Percentiles rank a stretch among this genome's conserved stretches.
Conservation (phyloP, 1,140 invertebrate genomes). For the Stegodyphus dumicola region DNA sequence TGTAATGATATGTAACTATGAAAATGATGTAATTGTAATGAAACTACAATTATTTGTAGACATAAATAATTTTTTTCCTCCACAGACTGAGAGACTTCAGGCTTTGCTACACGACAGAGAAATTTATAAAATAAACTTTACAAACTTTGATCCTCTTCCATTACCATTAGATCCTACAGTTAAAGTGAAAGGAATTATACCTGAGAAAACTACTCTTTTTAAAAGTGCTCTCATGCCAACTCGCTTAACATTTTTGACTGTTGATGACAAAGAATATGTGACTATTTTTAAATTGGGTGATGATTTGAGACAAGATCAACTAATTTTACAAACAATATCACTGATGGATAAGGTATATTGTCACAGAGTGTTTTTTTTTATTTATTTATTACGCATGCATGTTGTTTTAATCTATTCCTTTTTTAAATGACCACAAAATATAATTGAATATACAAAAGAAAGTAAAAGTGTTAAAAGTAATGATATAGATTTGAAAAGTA, state of each 20-base stretch:
- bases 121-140: conserved; percentile 88
- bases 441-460: too few species aligned
- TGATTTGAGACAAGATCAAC: conserved; percentile 97
- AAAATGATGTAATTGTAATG: too few species aligned
- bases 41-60: background rate
- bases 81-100: conserved; percentile 84
- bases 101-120: conserved; percentile 83
- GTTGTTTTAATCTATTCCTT: background rate
- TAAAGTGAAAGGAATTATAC: conserved; percentile 88
- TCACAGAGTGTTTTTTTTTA: background rate
- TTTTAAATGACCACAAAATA: background rate
- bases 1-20: too few species aligned
- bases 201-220: conserved; percentile 88
- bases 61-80: background rate
- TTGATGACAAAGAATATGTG: conserved; percentile 85
- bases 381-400: background rate
- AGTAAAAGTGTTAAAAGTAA: too few species aligned
- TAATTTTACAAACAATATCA: conserved; percentile 95
- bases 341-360: conserved; percentile 85
- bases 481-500: too few species aligned
- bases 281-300: conserved; percentile 99
- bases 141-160: conserved; percentile 83
- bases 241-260: conserved; percentile 89
- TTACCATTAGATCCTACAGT: conserved; percentile 94
- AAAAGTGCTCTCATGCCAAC: conserved; percentile 99